Conservation (phyloP, 1,140 invertebrate genomes). For the Phortica variegata region DNA sequence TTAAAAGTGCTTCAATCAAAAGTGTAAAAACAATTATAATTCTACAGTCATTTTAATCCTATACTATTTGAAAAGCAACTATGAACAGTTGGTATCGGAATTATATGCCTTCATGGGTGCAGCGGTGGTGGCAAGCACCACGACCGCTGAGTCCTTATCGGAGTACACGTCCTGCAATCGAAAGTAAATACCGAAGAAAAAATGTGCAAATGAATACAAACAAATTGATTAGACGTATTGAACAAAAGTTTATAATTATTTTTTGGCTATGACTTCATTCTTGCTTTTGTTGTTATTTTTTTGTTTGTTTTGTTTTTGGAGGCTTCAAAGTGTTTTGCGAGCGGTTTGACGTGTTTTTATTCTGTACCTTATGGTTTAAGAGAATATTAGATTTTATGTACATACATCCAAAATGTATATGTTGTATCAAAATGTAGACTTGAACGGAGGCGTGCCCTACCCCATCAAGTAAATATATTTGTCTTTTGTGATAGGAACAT, state of each 20-base stretch:
- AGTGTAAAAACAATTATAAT: constrained; percentile 19
- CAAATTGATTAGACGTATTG: no score
- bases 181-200: constrained; percentile 26
- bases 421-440: no score
- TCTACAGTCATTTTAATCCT: constrained; percentile 7
- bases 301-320: constrained; percentile 16
- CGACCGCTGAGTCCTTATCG: constrained; percentile 42
- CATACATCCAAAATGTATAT: no score
- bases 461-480: no score
- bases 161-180: constrained; percentile 33
- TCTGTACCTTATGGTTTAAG: constrained; percentile 22
- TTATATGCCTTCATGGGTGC: constrained; percentile 42
- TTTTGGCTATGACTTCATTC: constrained; percentile 20
- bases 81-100: constrained; percentile 46
- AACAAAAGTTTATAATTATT: constrained; percentile 2
- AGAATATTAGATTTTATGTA: no score
- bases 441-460: no score
- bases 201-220: constrained; percentile 1
- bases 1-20: constrained; percentile 2
- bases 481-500: no score
- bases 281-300: constrained; percentile 12
- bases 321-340: constrained; percentile 11
- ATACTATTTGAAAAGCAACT: constrained; percentile 1
- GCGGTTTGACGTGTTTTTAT: constrained; percentile 41
- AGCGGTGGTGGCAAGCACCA: constrained; percentile 36